Base-by-base conservation (phyloP, 2,888 invertebrate species). In the Agrenia bidenticulata region DNA sequence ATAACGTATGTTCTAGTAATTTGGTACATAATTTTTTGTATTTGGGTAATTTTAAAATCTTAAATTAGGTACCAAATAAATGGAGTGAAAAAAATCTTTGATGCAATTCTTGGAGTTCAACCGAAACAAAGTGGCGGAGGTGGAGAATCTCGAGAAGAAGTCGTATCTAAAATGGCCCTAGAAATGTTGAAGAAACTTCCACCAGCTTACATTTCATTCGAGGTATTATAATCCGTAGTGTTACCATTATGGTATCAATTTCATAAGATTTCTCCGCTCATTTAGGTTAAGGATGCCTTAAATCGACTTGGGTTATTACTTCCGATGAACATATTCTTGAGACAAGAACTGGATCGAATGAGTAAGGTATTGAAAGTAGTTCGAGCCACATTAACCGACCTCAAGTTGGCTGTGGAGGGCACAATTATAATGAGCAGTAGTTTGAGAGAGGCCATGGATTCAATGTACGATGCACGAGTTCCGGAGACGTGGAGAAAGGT, bases 371-470 rank as follows among this genome's bases (percentile, higher is more conserved):
- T 96, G 61, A 86, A 86, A 77, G 82, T 83, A 75, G 94, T 94
- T 0, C 84, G 88, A 58, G 85, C 85, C 0, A 95, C 94, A 5
- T 82, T 97, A 55, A 87, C 87, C 61, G 93, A 97, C 81, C 83
- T 97, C 57, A 94, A 94, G 80, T 53, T 74, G 13, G 97, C 97
- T 15, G 96, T 97, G 71, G 96, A 97, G 78, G 97, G 97, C 37
- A 96, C 95, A 0, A 96, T 97, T 76, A 90, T 97, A 26, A 97
- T 97, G 96, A 95, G 94, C 78, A 92, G 94, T 78, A 88, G 86
- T 23, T 83, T 97, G 32, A 84, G 92, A 67, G 90, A 90, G 75
- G 90, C 94, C 0, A 82, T 97, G 39, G 95, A 97, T 79, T 91
- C 95, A 15, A 96, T 97, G 93, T 96, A 94, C 78, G 96, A 97